Conservation (phyloP, 2,113 vertebrate genomes). For the Aegithalos caudatus region DNA sequence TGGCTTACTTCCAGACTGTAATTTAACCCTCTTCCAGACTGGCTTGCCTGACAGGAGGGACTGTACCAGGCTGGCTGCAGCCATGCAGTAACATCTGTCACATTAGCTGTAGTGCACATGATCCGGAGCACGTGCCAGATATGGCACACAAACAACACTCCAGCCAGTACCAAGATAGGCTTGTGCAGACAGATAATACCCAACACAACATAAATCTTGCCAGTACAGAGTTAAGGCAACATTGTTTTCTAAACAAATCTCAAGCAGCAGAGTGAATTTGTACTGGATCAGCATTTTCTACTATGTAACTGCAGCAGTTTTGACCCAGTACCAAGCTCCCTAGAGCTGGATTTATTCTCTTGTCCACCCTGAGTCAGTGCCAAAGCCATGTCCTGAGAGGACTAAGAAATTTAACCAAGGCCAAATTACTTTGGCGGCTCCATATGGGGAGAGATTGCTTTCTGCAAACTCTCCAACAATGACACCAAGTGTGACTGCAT, state of each 20-base stretch:
- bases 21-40: not conserved
- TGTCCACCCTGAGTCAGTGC: constrained; percentile 28
- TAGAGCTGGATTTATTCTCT: constrained; percentile 42
- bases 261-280: constrained; percentile 12
- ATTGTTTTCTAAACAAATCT: constrained; percentile 58
- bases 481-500: fast-evolving
- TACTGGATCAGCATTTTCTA: constrained; percentile 45
- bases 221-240: constrained; percentile 49
- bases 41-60: not conserved
- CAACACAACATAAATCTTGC: constrained; percentile 10
- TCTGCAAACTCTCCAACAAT: not conserved
- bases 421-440: not conserved
- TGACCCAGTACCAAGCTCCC: constrained; percentile 34
- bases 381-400: constrained; percentile 24
- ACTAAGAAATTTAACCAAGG: constrained; percentile 14
- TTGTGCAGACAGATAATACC: constrained; percentile 33
- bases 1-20: not conserved
- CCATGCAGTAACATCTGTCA: not conserved
- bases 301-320: not conserved
- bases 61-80: not conserved
- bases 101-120: not conserved
- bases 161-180: not conserved
- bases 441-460: not conserved
- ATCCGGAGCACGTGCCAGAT: not conserved
- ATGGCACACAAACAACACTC: constrained; percentile 17